A percentile compares a stretch with the other conserved stretches of the same genome.
These are phyloP conservation scores for Dynastes tityus DNA, from an alignment of 2,888 invertebrate species.

Conservation along the genomic window DNA sequence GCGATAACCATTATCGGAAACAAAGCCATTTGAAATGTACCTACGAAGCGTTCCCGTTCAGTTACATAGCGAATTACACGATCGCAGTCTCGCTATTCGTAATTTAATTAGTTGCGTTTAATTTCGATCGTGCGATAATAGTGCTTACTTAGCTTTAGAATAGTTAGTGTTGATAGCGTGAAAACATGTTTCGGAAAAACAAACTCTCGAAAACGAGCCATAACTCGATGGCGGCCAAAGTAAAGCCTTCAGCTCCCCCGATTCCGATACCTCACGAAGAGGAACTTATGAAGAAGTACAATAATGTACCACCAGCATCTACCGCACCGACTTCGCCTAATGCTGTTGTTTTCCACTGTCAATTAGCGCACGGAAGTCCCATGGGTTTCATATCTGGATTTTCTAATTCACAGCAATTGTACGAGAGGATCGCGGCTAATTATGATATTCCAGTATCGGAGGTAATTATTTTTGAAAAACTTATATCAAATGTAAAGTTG, in stretches of 20 bases:
- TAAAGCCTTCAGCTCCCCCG: background rate
- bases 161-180: conserved; percentile 2
- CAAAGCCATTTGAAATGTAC: conserved; percentile 24
- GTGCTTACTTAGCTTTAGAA: background rate
- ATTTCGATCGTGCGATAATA: conserved; percentile 1
- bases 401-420: conserved; percentile 94
- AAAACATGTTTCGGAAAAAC: conserved; percentile 31
- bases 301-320: conserved; percentile 8
- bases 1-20: conserved; percentile 29
- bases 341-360: conserved; percentile 88
- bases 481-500: background rate
- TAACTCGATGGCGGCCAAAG: background rate
- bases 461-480: conserved; percentile 71
- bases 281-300: conserved; percentile 17
- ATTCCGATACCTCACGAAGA: background rate
- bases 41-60: conserved; percentile 11
- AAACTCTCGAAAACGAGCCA: background rate
- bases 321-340: background rate
- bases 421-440: conserved; percentile 95
- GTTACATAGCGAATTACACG: background rate
- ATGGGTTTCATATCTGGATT: conserved; percentile 96
- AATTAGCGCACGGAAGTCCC: conserved; percentile 97
- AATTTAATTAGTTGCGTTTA: background rate
- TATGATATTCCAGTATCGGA: conserved; percentile 86
- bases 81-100: no score